These are phyloP conservation scores for Urocolius indicus DNA, from an alignment of 2,113 vertebrate genomes.

Conservation along the genomic window DNA sequence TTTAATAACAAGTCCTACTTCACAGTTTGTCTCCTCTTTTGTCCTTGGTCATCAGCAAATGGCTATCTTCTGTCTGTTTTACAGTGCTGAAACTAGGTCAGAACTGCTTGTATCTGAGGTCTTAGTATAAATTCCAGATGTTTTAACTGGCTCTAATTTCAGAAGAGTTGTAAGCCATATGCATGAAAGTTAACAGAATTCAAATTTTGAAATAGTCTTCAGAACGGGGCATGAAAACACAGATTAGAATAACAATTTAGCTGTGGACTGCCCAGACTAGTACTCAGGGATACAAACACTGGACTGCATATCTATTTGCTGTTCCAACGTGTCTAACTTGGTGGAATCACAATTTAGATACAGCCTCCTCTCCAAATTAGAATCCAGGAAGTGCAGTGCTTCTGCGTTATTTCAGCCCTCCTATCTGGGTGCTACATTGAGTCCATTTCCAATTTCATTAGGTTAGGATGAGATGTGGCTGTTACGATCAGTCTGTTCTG, in stretches of 20 bases:
- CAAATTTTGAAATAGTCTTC: background rate
- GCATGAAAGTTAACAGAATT: background rate
- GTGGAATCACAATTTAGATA: background rate
- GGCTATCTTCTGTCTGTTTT: background rate
- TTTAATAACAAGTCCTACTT: background rate
- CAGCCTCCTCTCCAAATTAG: background rate
- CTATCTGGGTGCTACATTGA: background rate
- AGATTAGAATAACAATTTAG: background rate
- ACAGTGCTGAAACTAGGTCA: background rate
- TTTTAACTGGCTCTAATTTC: background rate
- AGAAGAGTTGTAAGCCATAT: background rate
- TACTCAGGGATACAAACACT: fast-evolving
- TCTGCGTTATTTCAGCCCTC: background rate
- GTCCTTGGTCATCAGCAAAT: background rate
- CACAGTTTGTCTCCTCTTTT: background rate
- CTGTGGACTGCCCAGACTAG: background rate
- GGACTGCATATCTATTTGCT: background rate
- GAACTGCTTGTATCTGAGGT: background rate
- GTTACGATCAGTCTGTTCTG: background rate
- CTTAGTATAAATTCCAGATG: background rate
- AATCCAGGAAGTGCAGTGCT: background rate
- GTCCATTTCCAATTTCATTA: background rate
- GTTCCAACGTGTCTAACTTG: background rate
- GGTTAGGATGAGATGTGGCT: background rate
- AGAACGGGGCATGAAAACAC: background rate